Base-by-base conservation (phyloP, 2,797 vertebrate species). In the Protonibea diacanthus region DNA sequence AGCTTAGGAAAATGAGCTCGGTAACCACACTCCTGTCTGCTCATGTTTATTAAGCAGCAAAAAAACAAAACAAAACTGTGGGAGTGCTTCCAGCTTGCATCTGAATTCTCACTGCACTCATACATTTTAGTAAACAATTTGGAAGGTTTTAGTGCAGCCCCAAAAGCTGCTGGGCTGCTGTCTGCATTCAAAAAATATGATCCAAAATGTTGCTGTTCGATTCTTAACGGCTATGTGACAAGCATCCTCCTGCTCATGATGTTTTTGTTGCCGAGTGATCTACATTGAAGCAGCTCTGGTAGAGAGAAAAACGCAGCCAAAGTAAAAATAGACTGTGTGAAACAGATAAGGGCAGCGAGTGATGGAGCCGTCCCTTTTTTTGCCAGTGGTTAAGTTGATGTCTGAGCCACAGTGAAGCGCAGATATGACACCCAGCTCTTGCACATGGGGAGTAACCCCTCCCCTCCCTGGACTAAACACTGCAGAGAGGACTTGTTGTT, bases 251-350 rank as follows among this genome's bases (percentile, higher is more conserved):
- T 49, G 60, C 25, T 71, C 55, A 59, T 60, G 12, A 42, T 72
- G 70, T 53, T 60, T 58, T 56, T 58, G 58, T 27, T 55, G 55
- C 74, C 20, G 1, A 68, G 63, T 40, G 63, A 62, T 83, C 74
- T 55, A 44, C 67, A 62, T 74, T 47, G 2, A 52, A 70, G 69
- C 74, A 53, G 63, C 73, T 44, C 3, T 1, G 38, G 4, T 9
- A 25, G 38, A 17, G 57, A 20, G 25, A 64, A 45, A 62, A 74
- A 80, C 18, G 14, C 69, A 51, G 64, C 62, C 55, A 38, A 68
- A 76, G 62, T 88, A 83, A 88, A 91, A 91, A 92, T 90, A 93
- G 92, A 83, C 84, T 75, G 69, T 86, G 82, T 74, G 85, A 88
- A 78, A 77, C 77, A 17, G 88, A 88, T 85, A 80, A 88, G 79